These are phyloP conservation scores for Channa maculata DNA, from an alignment of 2,113 vertebrate genomes.

Conservation along the genomic window DNA sequence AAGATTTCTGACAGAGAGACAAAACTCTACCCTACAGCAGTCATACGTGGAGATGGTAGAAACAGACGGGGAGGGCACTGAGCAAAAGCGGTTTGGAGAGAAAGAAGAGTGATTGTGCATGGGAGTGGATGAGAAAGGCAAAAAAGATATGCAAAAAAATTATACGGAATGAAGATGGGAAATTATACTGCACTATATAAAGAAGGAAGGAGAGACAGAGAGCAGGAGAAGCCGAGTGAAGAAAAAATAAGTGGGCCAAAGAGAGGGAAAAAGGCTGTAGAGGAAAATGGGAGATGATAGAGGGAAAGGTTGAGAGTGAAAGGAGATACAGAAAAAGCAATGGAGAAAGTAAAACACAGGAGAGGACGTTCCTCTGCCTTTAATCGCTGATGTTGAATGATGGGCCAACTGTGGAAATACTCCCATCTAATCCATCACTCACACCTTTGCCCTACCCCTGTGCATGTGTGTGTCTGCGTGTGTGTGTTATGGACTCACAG, in stretches of 20 bases:
- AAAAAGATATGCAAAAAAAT: conserved; percentile 44
- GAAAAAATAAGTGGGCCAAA: conserved; percentile 76
- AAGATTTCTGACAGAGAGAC: conserved; percentile 57
- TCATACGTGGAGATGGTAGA: conserved; percentile 32
- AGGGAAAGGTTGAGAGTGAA: conserved; percentile 51
- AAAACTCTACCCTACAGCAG: conserved; percentile 54
- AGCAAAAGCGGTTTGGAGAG: conserved; percentile 12
- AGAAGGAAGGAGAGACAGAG: conserved; percentile 49
- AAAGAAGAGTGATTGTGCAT: conserved; percentile 11
- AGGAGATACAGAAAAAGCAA: conserved; percentile 42
- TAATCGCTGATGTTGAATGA: conserved; percentile 64
- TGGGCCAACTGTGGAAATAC: conserved; percentile 59
- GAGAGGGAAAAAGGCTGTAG: conserved; percentile 48
- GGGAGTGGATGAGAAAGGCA: conserved; percentile 19
- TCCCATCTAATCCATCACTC: conserved; percentile 71
- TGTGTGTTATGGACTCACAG: conserved; percentile 7
- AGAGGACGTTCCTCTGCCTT: conserved; percentile 48
- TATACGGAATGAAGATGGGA: conserved; percentile 63
- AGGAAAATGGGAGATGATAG: conserved; percentile 64
- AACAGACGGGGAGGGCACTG: not conserved
- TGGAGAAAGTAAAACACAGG: conserved; percentile 34
- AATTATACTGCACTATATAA: conserved; percentile 59
- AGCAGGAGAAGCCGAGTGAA: conserved; percentile 57
- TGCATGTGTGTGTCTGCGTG: not conserved
- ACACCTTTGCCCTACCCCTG: conserved; percentile 64